These are phyloP conservation scores for Poicephalus gulielmi DNA, from an alignment of 2,113 vertebrate genomes.

Conservation along the genomic window DNA sequence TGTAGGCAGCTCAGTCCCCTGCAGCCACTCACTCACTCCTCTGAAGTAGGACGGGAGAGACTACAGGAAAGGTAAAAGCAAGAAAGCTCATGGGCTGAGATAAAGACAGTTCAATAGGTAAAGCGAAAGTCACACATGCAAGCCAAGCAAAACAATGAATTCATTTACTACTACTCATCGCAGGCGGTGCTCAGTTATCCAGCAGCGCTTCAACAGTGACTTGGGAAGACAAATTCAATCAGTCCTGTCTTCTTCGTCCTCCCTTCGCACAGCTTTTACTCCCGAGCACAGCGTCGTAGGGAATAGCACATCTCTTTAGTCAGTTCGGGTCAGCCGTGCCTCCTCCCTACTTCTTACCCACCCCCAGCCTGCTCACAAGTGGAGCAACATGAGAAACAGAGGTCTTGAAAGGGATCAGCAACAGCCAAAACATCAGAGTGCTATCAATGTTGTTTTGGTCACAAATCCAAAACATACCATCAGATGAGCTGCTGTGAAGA, in stretches of 20 bases:
- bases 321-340: not conserved
- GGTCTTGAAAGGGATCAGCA: not conserved
- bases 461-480: not conserved
- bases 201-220: not conserved
- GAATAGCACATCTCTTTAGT: not conserved
- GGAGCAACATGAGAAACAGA: fast-evolving
- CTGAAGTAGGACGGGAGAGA: not conserved
- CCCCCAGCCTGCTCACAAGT: not conserved
- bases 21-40: not conserved
- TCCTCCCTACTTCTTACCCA: not conserved
- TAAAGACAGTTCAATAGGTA: not conserved
- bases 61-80: not conserved
- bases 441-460: not conserved
- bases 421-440: not conserved
- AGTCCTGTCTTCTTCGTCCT: not conserved
- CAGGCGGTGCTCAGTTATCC: not conserved
- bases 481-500: not conserved
- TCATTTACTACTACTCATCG: fast-evolving
- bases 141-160: not conserved
- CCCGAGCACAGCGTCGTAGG: fast-evolving
- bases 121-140: not conserved
- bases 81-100: not conserved
- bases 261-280: not conserved
- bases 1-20: not conserved
- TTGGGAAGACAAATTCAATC: not conserved